Evolutionary conservation across 2,113 vertebrate genomes (phyloP).

Genomic region (Elephantulus edwardii): DNA sequence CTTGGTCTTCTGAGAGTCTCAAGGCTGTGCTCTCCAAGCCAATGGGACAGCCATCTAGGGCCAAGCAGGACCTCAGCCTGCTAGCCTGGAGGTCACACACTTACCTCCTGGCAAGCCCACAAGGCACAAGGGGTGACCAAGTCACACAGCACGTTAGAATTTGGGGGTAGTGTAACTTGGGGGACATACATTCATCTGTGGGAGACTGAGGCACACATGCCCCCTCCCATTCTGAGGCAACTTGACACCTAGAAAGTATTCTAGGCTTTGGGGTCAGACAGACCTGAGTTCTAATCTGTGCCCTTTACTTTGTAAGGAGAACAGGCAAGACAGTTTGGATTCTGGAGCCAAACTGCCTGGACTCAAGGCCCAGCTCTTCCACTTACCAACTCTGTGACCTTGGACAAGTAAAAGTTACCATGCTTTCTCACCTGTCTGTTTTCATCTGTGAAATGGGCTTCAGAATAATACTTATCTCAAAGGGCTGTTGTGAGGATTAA

Average conservation of each 20-base stretch:
- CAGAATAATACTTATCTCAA: neutral
- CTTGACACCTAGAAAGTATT: neutral
- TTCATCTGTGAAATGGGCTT: neutral
- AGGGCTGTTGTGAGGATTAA: neutral
- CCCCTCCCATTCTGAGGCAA: neutral
- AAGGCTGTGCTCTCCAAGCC: neutral
- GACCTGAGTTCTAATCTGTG: neutral
- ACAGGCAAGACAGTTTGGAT: neutral
- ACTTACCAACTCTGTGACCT: neutral
- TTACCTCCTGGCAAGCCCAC: neutral
- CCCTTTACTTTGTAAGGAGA: accelerated
- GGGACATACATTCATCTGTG: neutral
- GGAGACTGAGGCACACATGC: neutral
- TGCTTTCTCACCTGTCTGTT: neutral
- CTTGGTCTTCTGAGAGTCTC: neutral
- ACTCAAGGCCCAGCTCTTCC: neutral
- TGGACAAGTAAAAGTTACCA: neutral
- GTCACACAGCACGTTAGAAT: neutral
- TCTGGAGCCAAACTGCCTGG: neutral
- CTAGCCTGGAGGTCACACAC: neutral
- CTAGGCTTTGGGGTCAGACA: neutral
- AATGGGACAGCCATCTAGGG: neutral
- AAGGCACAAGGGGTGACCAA: neutral
- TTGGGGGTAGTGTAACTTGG: neutral
- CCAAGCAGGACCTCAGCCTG: neutral